Conservation (phyloP, 2,888 invertebrate genomes). For the Ophion ellenae region DNA sequence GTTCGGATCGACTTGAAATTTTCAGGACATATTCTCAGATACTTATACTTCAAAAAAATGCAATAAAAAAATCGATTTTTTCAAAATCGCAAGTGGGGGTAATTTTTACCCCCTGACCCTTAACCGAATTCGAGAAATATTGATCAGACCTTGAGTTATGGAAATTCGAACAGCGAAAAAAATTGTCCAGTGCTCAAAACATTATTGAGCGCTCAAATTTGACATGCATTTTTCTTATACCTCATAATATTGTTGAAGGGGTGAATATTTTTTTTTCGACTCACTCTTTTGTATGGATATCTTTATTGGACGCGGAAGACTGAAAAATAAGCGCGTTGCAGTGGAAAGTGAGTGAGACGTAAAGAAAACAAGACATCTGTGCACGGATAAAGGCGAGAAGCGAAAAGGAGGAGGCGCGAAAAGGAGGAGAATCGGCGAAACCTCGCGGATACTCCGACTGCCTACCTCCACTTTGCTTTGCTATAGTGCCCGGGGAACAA, state of each 20-base stretch:
- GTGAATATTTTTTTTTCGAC: neutral
- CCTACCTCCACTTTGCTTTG: conserved; percentile 30
- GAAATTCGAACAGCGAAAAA: neutral
- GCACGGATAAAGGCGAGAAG: conserved; percentile 12
- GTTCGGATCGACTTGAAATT: too few species aligned
- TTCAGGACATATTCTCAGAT: too few species aligned
- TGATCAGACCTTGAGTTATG: too few species aligned
- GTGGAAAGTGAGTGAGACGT: conserved; percentile 25
- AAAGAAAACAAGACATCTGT: conserved; percentile 37
- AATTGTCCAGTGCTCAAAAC: neutral
- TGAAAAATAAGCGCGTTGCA: conserved; percentile 23
- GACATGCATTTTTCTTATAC: neutral
- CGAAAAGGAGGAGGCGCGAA: conserved; percentile 9
- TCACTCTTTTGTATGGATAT: neutral
- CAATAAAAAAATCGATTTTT: too few species aligned
- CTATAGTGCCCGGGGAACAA: conserved; percentile 57
- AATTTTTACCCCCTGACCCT: too few species aligned
- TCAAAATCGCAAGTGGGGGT: too few species aligned
- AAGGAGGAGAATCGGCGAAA: conserved; percentile 52
- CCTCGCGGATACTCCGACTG: conserved; percentile 23
- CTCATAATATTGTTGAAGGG: neutral
- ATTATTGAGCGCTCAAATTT: neutral
- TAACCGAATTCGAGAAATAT: too few species aligned
- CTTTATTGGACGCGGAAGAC: neutral
- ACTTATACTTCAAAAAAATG: too few species aligned